Percentiles rank a stretch among this genome's conserved stretches.
Evolutionary conservation across 2,888 invertebrate genomes (phyloP).

Genomic region (Ophraella communa): DNA sequence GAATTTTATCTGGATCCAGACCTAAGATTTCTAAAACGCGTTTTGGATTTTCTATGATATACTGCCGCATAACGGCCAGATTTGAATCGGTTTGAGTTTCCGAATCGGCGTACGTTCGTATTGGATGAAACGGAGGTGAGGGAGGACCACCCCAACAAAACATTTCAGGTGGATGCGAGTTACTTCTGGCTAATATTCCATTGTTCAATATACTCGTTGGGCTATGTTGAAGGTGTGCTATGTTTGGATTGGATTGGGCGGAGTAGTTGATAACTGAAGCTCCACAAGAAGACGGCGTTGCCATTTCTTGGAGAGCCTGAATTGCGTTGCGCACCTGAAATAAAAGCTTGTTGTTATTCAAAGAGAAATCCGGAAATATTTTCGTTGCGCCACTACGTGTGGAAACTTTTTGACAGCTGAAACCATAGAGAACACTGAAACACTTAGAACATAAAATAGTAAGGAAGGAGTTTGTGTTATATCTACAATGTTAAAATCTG

Average conservation of each 20-base stretch:
- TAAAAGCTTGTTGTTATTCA: background rate
- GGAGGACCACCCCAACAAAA: slow-evolving; percentile 75
- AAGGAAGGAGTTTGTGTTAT: too few relatives aligned
- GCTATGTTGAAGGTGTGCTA: slow-evolving; percentile 57
- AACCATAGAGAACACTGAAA: too few relatives aligned
- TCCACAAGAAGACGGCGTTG: slow-evolving; percentile 64
- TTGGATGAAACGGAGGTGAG: slow-evolving; percentile 56
- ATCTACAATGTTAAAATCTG: too few relatives aligned
- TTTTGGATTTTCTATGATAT: slow-evolving; percentile 75
- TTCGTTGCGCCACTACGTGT: too few relatives aligned
- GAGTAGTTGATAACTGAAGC: slow-evolving; percentile 64
- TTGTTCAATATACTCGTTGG: slow-evolving; percentile 50
- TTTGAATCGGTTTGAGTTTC: slow-evolving; percentile 71
- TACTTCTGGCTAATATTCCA: slow-evolving; percentile 74
- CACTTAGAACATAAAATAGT: too few relatives aligned
- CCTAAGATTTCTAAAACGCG: slow-evolving; percentile 77
- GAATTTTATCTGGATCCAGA: slow-evolving; percentile 66
- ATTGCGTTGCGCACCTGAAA: slow-evolving; percentile 79
- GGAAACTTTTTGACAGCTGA: too few relatives aligned
- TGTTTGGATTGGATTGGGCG: slow-evolving; percentile 82
- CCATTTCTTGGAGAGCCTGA: slow-evolving; percentile 83
- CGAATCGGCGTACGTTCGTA: slow-evolving; percentile 47
- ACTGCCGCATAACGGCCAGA: slow-evolving; percentile 67
- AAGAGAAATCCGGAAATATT: too few relatives aligned
- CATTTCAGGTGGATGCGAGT: slow-evolving; percentile 85